Conservation (phyloP, 2,797 vertebrate species). For the Manis crassicaudata region DNA sequence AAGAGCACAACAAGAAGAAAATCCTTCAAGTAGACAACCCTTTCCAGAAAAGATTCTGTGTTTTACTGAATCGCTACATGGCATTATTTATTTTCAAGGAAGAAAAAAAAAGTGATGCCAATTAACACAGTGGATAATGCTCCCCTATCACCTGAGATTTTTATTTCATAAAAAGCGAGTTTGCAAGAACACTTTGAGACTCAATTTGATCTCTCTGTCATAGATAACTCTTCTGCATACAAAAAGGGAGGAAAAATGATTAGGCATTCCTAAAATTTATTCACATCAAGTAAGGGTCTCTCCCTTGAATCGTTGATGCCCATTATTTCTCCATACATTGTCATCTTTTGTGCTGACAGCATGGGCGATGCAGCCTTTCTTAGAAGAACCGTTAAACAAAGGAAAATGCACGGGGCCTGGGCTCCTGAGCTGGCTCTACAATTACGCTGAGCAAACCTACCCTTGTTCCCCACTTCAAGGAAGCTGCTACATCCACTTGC, state of each 20-base stretch:
- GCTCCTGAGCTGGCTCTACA: not conserved
- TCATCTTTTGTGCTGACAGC: not conserved
- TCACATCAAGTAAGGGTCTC: not conserved
- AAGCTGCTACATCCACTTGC: accelerated
- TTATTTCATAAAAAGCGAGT: not conserved
- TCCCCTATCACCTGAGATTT: not conserved
- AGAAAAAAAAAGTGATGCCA: not conserved
- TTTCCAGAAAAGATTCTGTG: not conserved
- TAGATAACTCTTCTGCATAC: not conserved
- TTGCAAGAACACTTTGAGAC: not conserved
- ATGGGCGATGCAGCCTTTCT: not conserved
- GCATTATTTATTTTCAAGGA: not conserved
- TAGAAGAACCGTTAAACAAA: not conserved
- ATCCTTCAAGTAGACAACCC: not conserved
- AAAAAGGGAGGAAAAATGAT: not conserved
- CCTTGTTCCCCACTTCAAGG: not conserved
- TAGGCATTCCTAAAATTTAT: not conserved
- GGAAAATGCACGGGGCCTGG: accelerated
- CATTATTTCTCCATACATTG: not conserved
- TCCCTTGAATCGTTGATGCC: not conserved
- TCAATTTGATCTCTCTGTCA: not conserved
- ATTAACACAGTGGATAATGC: not conserved
- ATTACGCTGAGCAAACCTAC: not conserved
- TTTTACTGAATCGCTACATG: not conserved
- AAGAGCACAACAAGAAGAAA: accelerated